Evolutionary conservation across 2,797 vertebrate species (phyloP).

Genomic region (Sternarchorhynchus goeldii): DNA sequence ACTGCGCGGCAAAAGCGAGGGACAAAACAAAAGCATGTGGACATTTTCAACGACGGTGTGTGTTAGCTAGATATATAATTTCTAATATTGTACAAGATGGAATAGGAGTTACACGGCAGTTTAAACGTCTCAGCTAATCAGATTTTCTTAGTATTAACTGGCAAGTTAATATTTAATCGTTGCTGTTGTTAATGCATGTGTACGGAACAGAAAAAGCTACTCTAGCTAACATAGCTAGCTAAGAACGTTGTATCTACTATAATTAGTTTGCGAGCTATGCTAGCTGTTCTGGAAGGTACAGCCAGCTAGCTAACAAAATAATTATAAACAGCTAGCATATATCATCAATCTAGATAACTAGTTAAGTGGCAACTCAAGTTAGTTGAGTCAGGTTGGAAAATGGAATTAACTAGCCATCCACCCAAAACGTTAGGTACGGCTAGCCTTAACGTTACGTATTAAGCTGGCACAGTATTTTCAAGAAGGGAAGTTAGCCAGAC

Average conservation of each 20-base stretch:
- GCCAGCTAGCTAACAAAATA: not conserved
- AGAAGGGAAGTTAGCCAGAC: no score
- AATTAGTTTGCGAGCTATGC: not conserved
- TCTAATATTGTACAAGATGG: not conserved
- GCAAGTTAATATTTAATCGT: not conserved
- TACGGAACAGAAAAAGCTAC: not conserved
- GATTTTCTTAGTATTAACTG: not conserved
- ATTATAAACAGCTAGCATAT: not conserved
- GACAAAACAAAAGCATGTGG: slow-evolving; percentile 78
- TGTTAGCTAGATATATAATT: slow-evolving; percentile 18
- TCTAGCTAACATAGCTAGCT: not conserved
- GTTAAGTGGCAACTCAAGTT: no score
- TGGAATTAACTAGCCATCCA: no score
- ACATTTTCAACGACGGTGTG: slow-evolving; percentile 54
- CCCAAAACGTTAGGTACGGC: no score
- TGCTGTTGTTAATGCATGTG: slow-evolving; percentile 16
- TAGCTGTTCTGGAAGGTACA: not conserved
- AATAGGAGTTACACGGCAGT: not conserved
- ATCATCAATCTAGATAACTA: no score
- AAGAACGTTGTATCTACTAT: not conserved
- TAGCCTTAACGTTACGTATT: no score
- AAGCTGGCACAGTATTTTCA: no score
- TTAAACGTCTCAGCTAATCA: not conserved
- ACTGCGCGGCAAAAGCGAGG: slow-evolving; percentile 77
- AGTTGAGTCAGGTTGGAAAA: no score